Conservation (phyloP, 2,113 vertebrate species). For the Gorsachius goisagi region DNA sequence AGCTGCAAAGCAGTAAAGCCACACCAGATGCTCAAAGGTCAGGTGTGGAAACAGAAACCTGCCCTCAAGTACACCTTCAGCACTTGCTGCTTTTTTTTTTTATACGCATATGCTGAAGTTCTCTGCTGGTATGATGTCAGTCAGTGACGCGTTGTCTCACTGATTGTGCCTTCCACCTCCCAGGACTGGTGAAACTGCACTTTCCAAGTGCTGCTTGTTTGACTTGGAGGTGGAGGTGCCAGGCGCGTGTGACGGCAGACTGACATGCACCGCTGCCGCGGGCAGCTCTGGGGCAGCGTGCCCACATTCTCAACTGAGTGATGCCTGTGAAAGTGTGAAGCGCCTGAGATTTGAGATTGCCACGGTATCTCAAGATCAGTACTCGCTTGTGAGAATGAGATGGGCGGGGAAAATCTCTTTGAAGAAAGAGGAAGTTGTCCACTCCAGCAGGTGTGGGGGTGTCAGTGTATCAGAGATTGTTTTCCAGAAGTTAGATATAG, state of each 20-base stretch:
- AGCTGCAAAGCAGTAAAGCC: neutral
- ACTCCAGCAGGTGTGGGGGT: neutral
- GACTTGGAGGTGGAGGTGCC: neutral
- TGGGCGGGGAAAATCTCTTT: neutral
- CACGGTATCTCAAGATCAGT: neutral
- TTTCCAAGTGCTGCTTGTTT: neutral
- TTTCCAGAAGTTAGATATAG: neutral
- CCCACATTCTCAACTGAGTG: rapidly evolving
- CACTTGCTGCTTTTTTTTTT: neutral
- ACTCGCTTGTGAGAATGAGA: neutral
- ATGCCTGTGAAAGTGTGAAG: neutral
- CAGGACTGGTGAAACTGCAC: neutral
- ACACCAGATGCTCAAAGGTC: conserved; percentile 25
- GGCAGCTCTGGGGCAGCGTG: rapidly evolving
- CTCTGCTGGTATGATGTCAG: neutral
- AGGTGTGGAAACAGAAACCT: neutral
- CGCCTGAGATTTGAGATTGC: neutral
- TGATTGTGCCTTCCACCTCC: neutral
- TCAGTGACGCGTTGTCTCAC: neutral
- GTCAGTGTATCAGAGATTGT: neutral
- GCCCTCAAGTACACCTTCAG: neutral
- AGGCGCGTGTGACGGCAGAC: rapidly evolving
- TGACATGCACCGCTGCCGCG: neutral
- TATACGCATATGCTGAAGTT: neutral
- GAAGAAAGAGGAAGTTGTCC: neutral